Evolutionary conservation across 2,113 vertebrate species (phyloP).

Genomic region (Struthio camelus): DNA sequence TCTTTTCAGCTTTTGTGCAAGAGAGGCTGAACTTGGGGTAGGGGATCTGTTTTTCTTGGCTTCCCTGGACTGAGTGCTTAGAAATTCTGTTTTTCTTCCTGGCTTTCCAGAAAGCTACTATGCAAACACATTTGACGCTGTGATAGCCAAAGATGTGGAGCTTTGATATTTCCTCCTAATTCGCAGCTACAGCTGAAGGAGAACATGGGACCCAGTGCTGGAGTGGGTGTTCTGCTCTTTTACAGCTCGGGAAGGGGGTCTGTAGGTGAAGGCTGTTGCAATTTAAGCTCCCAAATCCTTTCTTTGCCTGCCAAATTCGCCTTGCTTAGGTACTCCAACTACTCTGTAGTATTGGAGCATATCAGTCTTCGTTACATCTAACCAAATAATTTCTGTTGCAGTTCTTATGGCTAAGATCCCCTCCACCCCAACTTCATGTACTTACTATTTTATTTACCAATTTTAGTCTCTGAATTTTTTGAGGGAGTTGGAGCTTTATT

Average conservation of each 20-base stretch:
- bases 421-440: background rate
- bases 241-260: too few species aligned
- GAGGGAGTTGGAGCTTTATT: background rate
- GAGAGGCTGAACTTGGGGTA: background rate
- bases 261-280: background rate
- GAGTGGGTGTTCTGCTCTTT: background rate
- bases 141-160: background rate
- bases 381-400: background rate
- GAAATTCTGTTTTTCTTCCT: background rate
- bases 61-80: rapidly evolving
- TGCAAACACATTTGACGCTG: background rate
- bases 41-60: background rate
- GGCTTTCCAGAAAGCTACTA: background rate
- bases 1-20: background rate
- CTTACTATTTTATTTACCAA: background rate
- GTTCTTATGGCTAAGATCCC: background rate
- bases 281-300: background rate
- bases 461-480: background rate
- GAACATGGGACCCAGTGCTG: background rate
- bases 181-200: background rate
- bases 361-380: background rate
- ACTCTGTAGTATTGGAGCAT: background rate
- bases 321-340: background rate
- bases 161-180: background rate
- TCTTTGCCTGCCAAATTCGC: background rate